Conservation (phyloP, 2,888 invertebrate genomes). For the Eurytoma californica region DNA sequence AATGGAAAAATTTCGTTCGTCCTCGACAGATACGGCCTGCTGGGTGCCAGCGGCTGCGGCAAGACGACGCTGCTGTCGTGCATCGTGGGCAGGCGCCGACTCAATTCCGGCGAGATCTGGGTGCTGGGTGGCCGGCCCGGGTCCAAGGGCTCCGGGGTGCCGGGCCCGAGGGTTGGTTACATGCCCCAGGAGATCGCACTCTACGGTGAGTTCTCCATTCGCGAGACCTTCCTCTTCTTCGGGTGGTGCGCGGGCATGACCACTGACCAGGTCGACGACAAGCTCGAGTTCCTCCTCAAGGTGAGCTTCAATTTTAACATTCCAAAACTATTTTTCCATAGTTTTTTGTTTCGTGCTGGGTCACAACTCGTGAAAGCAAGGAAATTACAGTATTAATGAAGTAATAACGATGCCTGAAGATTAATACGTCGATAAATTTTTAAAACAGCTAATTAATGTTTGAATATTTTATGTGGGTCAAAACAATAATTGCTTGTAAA, state of each 20-base stretch:
- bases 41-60: conserved; percentile 95
- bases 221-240: conserved; percentile 89
- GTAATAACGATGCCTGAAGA: too few relatives aligned
- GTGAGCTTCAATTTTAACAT: conserved; percentile 53
- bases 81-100: conserved; percentile 86
- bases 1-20: background rate
- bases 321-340: too few relatives aligned
- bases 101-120: conserved; percentile 85
- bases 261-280: conserved; percentile 81
- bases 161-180: conserved; percentile 86
- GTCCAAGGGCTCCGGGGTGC: conserved; percentile 81
- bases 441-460: too few relatives aligned
- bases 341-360: too few relatives aligned
- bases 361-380: too few relatives aligned
- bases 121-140: conserved; percentile 86
- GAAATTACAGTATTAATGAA: too few relatives aligned
- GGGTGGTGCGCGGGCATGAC: conserved; percentile 89
- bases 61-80: conserved; percentile 92
- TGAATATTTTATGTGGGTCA: too few relatives aligned
- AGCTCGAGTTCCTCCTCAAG: conserved; percentile 84
- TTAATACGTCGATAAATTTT: too few relatives aligned
- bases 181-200: conserved; percentile 94
- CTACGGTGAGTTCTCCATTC: conserved; percentile 87
- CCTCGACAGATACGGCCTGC: conserved; percentile 84
- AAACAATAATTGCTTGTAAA: too few relatives aligned